Conservation (phyloP, 2,797 vertebrate species). For the Arrhamphus sclerolepis region DNA sequence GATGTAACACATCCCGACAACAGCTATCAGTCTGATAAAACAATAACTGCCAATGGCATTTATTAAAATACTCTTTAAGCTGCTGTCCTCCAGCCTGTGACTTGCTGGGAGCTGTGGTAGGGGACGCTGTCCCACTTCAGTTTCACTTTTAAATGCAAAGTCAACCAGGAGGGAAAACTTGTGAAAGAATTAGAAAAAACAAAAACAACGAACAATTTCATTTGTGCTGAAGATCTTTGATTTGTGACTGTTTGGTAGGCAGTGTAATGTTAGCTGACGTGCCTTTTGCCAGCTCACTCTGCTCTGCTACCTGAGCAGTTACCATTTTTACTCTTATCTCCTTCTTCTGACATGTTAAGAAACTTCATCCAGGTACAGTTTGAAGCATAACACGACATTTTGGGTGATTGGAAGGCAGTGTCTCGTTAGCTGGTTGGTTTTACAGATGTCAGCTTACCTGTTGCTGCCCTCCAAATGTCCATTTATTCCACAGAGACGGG, state of each 20-base stretch:
- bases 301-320: conserved; percentile 82
- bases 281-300: conserved; percentile 64
- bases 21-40: not conserved
- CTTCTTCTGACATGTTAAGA: too few species aligned
- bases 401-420: conserved; percentile 89
- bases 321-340: not conserved
- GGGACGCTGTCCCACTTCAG: too few species aligned
- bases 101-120: too few species aligned
- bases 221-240: conserved; percentile 11
- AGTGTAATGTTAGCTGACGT: conserved; percentile 92
- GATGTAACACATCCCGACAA: not conserved
- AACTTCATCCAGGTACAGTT: too few species aligned
- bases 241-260: conserved; percentile 79
- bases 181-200: too few species aligned
- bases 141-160: too few species aligned
- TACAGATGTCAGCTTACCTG: conserved; percentile 83
- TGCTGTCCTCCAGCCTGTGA: too few species aligned
- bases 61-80: too few species aligned
- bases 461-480: conserved; percentile 83
- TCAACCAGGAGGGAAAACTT: too few species aligned
- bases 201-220: too few species aligned
- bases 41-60: not conserved
- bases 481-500: conserved; percentile 20
- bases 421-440: conserved; percentile 89
- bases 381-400: not conserved